These are phyloP conservation scores for Drosophila persimilis DNA, from an alignment of 1,140 invertebrate genomes.

Conservation along the genomic window DNA sequence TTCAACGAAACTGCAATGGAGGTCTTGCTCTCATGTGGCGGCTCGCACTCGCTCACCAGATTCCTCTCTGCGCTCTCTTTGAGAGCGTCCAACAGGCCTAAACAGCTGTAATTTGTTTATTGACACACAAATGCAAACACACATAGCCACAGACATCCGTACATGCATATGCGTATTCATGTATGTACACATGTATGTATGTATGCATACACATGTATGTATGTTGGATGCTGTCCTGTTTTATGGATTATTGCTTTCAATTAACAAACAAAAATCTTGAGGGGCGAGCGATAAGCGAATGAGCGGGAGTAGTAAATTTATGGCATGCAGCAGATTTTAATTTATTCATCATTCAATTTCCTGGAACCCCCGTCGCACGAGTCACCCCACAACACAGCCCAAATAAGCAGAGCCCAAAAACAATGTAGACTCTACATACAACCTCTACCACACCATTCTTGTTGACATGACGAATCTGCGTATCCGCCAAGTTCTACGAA, in stretches of 20 bases:
- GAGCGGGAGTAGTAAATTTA: slow-evolving; percentile 4
- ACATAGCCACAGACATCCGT: background rate
- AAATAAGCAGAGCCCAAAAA: slow-evolving; percentile 23
- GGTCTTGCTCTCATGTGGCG: background rate
- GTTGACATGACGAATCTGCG: slow-evolving; percentile 24
- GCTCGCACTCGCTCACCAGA: slow-evolving; percentile 4
- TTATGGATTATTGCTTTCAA: slow-evolving; percentile 14
- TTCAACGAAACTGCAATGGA: slow-evolving; percentile 4
- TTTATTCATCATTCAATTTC: slow-evolving; percentile 26
- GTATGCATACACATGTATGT: background rate
- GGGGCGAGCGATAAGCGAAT: slow-evolving; percentile 7
- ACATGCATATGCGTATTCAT: slow-evolving; percentile 25
- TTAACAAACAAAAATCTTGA: slow-evolving; percentile 19
- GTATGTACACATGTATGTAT: background rate
- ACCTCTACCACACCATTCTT: slow-evolving; percentile 4
- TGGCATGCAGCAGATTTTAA: slow-evolving; percentile 15
- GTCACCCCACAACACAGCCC: slow-evolving; percentile 4
- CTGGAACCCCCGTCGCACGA: slow-evolving; percentile 10
- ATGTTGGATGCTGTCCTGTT: slow-evolving; percentile 14
- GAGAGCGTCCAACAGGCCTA: slow-evolving; percentile 69
- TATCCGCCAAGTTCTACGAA: slow-evolving; percentile 24
- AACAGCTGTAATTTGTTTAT: slow-evolving; percentile 76
- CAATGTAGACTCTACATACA: slow-evolving; percentile 23
- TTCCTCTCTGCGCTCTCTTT: slow-evolving; percentile 21
- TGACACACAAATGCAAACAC: slow-evolving; percentile 39